Evolutionary conservation across 2,888 invertebrate genomes (phyloP), one percentile per base, ranked within the genome.

Genomic region (Ceramica pisi): DNA sequence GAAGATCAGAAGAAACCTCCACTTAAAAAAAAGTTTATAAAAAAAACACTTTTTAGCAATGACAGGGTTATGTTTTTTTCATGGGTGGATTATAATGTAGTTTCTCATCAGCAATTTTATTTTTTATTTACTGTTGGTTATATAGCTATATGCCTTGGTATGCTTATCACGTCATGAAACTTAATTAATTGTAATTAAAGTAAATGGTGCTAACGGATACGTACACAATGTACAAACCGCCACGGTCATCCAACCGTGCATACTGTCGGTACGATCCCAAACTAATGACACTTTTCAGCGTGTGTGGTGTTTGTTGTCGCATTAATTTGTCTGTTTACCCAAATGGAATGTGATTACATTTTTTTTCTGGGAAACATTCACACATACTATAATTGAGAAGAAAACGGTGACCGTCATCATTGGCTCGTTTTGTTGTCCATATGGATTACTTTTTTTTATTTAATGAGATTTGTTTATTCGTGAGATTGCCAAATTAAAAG

Each of bases 311-410:
- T 41, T 65, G 51, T 56, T 69, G 46, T 35, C 6, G 44, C 31
- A 21, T 19, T 35, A 21, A 51, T 38, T 75, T 72, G 81, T 72
- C 75, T 81, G 78, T 81, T 70, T 62, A n/a, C 14, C 4, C 0
- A 26, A 53, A 31, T 55, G 81, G 81, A 75, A 78, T 81, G 57
- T 48, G 38, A 69, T 53, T 78, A 81, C 67, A 72, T 9, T 35
- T 50, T 41, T 31, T 48, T 67, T 65, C 69, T 65, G 21, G 16
- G 64, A 46, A 71, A 62, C 38, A 35, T 19, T 21, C 14, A 3
- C 41, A 14, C 4, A 21, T 67, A 44, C 56, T 26, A 46, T 6
- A 48, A n/a, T 7, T 57, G 46, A 44, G 35, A 44, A 14, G 23
- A 51, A 64, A 44, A 41, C 8, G 23, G n/a, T 31, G 41, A 12